Percentiles rank a stretch among this genome's conserved stretches.
Evolutionary conservation across 2,888 invertebrate genomes (phyloP).

Genomic region (Cheiracanthium punctorium): DNA sequence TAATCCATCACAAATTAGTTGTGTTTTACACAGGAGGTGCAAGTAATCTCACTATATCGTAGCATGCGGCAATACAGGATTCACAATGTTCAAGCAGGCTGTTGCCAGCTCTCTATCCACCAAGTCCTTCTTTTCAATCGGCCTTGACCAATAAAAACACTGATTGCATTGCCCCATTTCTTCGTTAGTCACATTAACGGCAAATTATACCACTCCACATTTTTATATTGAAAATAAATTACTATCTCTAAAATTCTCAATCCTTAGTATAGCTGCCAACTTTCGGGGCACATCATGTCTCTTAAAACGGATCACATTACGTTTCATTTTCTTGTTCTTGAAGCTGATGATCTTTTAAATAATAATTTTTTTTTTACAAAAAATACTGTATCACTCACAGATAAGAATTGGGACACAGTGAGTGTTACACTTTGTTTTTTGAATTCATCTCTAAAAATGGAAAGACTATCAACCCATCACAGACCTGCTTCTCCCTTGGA

Average conservation of each 20-base stretch:
- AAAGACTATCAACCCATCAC: neutral
- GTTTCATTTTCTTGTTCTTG: neutral
- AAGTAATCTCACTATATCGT: slow-evolving; percentile 54
- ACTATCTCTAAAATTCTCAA: slow-evolving; percentile 23
- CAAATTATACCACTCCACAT: neutral
- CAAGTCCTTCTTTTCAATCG: neutral
- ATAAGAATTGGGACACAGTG: neutral
- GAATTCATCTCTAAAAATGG: neutral
- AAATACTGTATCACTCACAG: neutral
- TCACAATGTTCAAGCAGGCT: neutral
- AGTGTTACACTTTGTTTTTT: neutral
- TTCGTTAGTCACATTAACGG: neutral
- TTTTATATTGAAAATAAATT: slow-evolving; percentile 49
- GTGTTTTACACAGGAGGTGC: slow-evolving; percentile 35
- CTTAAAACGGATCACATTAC: neutral
- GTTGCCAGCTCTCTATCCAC: neutral
- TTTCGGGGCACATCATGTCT: slow-evolving; percentile 24
- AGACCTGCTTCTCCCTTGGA: neutral
- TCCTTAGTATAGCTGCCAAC: slow-evolving; percentile 58
- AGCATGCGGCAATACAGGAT: slow-evolving; percentile 10
- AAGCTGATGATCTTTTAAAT: neutral
- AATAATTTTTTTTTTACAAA: neutral
- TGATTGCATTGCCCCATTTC: neutral
- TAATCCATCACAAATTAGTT: slow-evolving; percentile 58
- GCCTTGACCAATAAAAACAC: neutral